Base-by-base conservation (phyloP, 2,113 vertebrate species). In the Sinocyclocheilus anophthalmus region DNA sequence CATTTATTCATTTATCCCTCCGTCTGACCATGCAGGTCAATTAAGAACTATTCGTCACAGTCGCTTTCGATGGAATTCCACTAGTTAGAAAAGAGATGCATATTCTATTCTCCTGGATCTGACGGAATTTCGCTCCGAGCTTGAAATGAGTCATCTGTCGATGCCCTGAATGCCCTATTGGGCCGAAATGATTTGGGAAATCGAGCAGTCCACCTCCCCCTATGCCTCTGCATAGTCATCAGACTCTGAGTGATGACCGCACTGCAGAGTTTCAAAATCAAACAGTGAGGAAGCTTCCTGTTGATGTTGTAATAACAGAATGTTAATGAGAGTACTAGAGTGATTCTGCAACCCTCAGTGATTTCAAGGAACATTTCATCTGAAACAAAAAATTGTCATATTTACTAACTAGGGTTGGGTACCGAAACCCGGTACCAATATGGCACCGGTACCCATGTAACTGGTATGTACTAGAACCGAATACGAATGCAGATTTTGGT, bases 1-100 rank as follows among this genome's bases (percentile, higher is more conserved):
- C 30, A 76, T 65, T 87, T 33, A 59, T 59, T 42, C 6, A 39
- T 80, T 26, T 55, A 55, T 48, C 73, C 61, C 13, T n/a, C 55
- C 3, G 20, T 86, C 37, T 61, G 39, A 65, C 39, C 69, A 75
- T 20, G 1, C 18, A 59, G 24, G 7, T 59, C 20, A 61, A 50
- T 78, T 24, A 76, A 30, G 59, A 12, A 3, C 39, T 30, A 45
- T 6, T 65, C 14, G n/a, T 67, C 59, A 48, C n/a, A n/a, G 59
- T 48, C 4, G 8, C 6, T 65, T 65, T 14, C 7, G 1, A 65
- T 5, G 59, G 14, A 81, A 65, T 65, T 81, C 33, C 57, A 39
- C 53, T 78, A 57, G 53, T 59, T 39, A 78, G 20, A 22, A 26
- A 65, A 81, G n/a, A 30, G 39, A 81, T 13, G 6, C 2, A 81